Conservation (phyloP, 2,888 invertebrate genomes). For the Glyphotaelius pellucidus region DNA sequence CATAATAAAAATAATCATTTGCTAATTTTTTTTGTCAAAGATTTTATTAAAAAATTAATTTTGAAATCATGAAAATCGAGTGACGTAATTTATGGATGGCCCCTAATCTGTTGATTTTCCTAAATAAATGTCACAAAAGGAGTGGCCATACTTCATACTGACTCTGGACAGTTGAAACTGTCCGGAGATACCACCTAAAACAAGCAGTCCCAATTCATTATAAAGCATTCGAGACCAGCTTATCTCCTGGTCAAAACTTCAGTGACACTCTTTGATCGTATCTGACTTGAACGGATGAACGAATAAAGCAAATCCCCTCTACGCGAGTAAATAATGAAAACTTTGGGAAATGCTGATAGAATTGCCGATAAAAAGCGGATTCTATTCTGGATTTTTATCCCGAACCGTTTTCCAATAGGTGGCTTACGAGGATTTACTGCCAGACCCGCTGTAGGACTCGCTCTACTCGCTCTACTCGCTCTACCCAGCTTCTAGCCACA, state of each 20-base stretch:
- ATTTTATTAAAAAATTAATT: too few relatives aligned
- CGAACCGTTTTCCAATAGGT: slow-evolving; percentile 29
- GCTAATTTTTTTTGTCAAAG: too few relatives aligned
- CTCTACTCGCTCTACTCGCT: background rate
- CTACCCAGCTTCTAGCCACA: background rate
- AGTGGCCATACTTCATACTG: too few relatives aligned
- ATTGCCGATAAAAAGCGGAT: slow-evolving; percentile 25
- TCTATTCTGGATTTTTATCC: slow-evolving; percentile 22
- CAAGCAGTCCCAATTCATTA: background rate
- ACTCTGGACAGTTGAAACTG: too few relatives aligned
- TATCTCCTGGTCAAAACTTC: background rate
- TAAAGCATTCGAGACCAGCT: background rate
- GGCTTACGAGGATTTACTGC: slow-evolving; percentile 16
- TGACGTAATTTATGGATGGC: too few relatives aligned
- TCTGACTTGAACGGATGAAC: background rate
- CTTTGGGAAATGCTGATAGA: background rate
- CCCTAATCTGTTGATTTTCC: too few relatives aligned
- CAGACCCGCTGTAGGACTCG: background rate
- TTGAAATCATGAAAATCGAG: too few relatives aligned
- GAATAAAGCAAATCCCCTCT: background rate
- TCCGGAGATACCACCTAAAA: background rate
- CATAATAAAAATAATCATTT: too few relatives aligned
- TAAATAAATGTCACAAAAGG: too few relatives aligned
- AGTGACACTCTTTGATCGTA: background rate
- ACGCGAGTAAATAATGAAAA: slow-evolving; percentile 2